Conservation (phyloP, 2,113 vertebrate genomes). For the Entomyzon cyanotis region DNA sequence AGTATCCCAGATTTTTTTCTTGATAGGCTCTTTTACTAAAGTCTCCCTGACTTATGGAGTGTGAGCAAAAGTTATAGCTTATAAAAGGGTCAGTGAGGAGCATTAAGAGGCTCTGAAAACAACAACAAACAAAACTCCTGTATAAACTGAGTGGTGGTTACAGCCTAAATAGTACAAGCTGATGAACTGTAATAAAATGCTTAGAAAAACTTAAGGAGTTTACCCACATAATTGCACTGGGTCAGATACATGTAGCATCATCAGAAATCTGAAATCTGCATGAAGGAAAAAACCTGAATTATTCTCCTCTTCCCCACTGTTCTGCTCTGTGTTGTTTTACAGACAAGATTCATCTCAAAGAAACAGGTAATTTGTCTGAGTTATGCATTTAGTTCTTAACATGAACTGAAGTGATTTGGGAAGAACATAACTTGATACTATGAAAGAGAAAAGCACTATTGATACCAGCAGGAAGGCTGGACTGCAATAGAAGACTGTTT, state of each 20-base stretch:
- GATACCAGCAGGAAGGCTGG: neutral
- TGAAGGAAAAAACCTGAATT: neutral
- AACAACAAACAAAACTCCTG: conserved; percentile 29
- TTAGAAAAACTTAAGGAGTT: neutral
- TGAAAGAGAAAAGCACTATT: neutral
- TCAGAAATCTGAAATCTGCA: conserved; percentile 30
- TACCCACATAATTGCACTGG: neutral
- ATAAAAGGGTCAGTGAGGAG: conserved; percentile 48
- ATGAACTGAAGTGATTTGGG: neutral
- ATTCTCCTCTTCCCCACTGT: neutral
- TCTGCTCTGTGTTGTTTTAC: neutral
- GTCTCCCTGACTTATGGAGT: conserved; percentile 63
- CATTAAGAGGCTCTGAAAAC: conserved; percentile 46
- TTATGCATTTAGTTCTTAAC: neutral
- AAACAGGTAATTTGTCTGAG: neutral
- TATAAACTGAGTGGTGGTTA: conserved; percentile 18
- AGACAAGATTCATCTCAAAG: neutral
- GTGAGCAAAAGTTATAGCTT: conserved; percentile 56
- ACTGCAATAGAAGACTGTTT: neutral
- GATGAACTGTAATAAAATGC: conserved; percentile 34
- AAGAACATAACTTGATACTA: neutral
- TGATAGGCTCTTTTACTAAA: conserved; percentile 55
- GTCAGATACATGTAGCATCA: conserved; percentile 44
- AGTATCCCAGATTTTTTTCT: conserved; percentile 55
- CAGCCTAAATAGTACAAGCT: neutral